A percentile compares a stretch with the other conserved stretches of the same genome.
phyloP scores from a whole-genome alignment of 2,888 invertebrate species.

The Chironomus tentans region DNA sequence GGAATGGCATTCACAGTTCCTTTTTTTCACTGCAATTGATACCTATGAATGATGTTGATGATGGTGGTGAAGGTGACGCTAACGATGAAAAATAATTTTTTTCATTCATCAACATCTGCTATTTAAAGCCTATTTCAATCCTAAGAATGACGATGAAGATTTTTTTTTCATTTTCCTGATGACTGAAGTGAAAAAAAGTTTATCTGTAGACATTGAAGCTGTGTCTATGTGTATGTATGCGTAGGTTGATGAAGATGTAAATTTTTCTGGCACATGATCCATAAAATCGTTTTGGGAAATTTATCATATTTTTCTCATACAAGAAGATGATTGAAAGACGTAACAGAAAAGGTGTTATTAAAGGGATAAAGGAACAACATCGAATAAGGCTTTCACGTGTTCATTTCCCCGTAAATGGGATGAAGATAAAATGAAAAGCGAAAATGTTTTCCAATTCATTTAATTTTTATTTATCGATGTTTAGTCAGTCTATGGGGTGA shows the following conservation, averaged over 20 bases:
- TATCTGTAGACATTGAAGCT: too few species aligned
- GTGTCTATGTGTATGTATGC: too few species aligned
- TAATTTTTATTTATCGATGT: constrained; percentile 21
- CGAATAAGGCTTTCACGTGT: neutral
- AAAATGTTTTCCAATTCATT: constrained; percentile 27
- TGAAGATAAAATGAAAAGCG: neutral
- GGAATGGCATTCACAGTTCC: neutral
- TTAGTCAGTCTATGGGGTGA: neutral
- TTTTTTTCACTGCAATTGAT: too few species aligned
- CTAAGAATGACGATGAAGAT: neutral
- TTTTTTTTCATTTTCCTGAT: too few species aligned
- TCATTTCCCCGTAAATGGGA: neutral
- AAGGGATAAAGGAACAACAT: constrained; percentile 18
- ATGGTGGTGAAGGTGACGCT: too few species aligned
- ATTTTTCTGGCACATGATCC: neutral
- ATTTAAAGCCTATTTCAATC: neutral
- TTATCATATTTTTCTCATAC: constrained; percentile 1
- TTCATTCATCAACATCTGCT: neutral
- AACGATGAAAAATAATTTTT: neutral
- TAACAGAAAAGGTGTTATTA: constrained; percentile 26
- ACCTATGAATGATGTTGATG: too few species aligned
- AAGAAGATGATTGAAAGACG: constrained; percentile 24
- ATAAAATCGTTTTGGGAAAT: constrained; percentile 22
- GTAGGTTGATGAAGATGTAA: neutral
- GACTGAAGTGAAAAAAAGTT: neutral